Evolutionary conservation across 2,797 vertebrate genomes (phyloP), one percentile per base, ranked within the genome.

Genomic region (Myiothlypis coronata): DNA sequence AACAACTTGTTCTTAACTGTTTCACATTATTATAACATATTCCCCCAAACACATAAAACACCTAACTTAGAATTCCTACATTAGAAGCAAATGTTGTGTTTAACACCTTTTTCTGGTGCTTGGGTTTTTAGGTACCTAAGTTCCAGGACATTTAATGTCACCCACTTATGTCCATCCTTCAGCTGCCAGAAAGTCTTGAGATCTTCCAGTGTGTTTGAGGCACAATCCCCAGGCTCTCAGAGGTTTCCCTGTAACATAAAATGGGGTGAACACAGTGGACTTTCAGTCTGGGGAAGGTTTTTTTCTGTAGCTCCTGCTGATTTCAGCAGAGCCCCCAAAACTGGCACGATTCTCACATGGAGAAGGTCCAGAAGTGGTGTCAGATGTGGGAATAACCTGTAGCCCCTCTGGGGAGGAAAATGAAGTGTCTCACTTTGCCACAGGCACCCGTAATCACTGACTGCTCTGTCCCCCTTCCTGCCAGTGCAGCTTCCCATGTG

Each of bases 281-380:
- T 69, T 63, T 14, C n/a, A 52, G 19, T 5, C 35, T 43, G 21
- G 34, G 50, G 32, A 37, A 75, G 16, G 1, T 11, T 89, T 83
- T 70, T 53, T 60, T 41, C 39, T 81, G n/a, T 24, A 72, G 47
- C 21, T 86, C 30, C 37, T 59, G 14, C 13, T 52, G 19, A 12
- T 85, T 93, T 76, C 49, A 74, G 49, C 70, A 56, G 14, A 35
- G 4, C 4, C 3, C 79, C 3, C 46, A 68, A 37, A 49, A 77
- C 7, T 18, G 5, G 13, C 4, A 5, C 0, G 1, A 23, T 44
- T 65, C 34, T 76, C 3, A 6, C 6, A 7, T 6, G 44, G n/a
- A 53, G 41, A 68, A 74, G 18, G 11, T 44, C 20, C 17, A 71
- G 61, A 90, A 34, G 22, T 68, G 16, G 2, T 55, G 18, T 53